These are phyloP conservation scores for Euthynnus affinis DNA, from an alignment of 2,797 vertebrate species.

Conservation along the genomic window DNA sequence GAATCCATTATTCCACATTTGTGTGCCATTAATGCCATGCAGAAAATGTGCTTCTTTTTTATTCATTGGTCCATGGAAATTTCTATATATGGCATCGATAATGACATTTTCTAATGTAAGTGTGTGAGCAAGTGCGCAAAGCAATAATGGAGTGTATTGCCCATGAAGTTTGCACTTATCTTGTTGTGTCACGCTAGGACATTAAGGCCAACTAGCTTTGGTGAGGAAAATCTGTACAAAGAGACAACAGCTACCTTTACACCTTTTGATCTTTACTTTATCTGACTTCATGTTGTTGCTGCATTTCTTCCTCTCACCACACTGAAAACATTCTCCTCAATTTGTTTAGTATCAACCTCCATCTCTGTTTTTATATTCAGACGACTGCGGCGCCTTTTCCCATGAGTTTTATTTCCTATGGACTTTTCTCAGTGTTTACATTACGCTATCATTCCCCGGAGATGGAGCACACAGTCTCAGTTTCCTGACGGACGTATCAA, in stretches of 20 bases:
- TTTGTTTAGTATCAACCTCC: neutral
- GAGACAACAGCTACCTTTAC: constrained; percentile 7
- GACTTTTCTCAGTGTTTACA: constrained; percentile 28
- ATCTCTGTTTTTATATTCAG: constrained; percentile 9
- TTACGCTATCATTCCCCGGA: constrained; percentile 41
- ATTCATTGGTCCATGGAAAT: constrained; percentile 41
- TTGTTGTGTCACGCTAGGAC: constrained; percentile 13
- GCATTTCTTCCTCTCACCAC: neutral
- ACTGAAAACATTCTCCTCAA: neutral
- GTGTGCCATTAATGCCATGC: constrained; percentile 54
- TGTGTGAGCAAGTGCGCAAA: neutral
- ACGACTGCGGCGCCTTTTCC: neutral
- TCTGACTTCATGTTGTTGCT: neutral
- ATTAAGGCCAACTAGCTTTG: neutral
- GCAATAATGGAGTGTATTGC: constrained; percentile 7
- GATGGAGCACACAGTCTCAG: constrained; percentile 49
- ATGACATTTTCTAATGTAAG: constrained; percentile 43
- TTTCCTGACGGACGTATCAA: constrained; percentile 69
- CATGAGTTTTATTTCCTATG: constrained; percentile 2
- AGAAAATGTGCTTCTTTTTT: constrained; percentile 53
- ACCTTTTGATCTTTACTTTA: neutral
- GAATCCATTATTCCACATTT: constrained; percentile 69
- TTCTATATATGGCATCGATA: constrained; percentile 37
- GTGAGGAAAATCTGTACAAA: neutral
- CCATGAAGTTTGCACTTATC: constrained; percentile 18